phyloP scores from a whole-genome alignment of 30 jellyfish, hydroid and myxozoan genomes.

The Rhopilema esculentum region DNA sequence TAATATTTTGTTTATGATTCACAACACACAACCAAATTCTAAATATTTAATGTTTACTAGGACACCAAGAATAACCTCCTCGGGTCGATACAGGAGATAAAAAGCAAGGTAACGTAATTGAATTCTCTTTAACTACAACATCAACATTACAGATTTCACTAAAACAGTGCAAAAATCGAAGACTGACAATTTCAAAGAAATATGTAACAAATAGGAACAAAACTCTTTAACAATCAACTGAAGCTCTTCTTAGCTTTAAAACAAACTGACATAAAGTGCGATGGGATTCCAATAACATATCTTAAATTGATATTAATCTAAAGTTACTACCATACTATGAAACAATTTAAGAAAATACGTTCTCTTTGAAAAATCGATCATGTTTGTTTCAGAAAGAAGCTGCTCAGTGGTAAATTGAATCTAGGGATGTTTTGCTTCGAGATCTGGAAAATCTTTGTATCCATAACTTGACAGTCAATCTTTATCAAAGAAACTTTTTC shows the following conservation, averaged over 20 bases:
- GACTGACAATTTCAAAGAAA: not conserved
- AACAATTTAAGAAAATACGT: too few relatives aligned
- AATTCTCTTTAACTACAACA: not conserved
- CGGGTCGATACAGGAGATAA: too few relatives aligned
- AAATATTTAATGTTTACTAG: too few relatives aligned
- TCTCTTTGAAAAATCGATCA: not conserved
- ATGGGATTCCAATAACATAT: too few relatives aligned
- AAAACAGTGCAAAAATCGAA: not conserved
- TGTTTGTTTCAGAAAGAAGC: conserved; percentile 24
- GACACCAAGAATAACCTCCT: too few relatives aligned
- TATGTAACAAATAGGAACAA: not conserved
- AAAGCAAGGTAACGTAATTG: not conserved
- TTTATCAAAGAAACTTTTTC: conserved; percentile 63
- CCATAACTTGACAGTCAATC: conserved; percentile 91
- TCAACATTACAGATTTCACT: not conserved
- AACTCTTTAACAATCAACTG: not conserved
- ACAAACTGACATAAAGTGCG: not conserved
- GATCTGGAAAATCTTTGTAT: conserved; percentile 72
- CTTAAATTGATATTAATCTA: too few relatives aligned
- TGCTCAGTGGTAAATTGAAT: conserved; percentile 27
- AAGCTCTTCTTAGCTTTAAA: not conserved
- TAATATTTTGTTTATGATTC: too few relatives aligned
- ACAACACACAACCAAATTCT: too few relatives aligned
- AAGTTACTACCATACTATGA: too few relatives aligned
- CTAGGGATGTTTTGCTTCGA: conserved; percentile 44